These are phyloP conservation scores for Muschampia plurimacula DNA, from an alignment of 2,888 invertebrate species.

Conservation along the genomic window DNA sequence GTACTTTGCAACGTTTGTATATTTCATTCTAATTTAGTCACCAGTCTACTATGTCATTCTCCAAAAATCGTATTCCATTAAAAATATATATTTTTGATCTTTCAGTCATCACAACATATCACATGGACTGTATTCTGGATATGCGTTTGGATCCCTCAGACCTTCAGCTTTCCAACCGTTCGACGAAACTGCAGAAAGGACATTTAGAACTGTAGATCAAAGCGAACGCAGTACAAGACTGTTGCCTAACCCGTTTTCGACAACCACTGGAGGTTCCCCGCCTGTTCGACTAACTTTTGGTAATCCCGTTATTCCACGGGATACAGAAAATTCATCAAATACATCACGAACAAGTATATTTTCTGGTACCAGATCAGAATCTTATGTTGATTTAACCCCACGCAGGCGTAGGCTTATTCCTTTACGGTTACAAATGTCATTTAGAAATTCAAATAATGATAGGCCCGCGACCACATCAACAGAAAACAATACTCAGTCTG, in stretches of 20 bases:
- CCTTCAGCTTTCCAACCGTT: slow-evolving; percentile 77
- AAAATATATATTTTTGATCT: slow-evolving; percentile 38
- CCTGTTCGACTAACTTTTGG: slow-evolving; percentile 55
- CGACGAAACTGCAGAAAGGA: slow-evolving; percentile 58
- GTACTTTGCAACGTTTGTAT: not conserved
- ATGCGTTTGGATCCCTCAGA: slow-evolving; percentile 64
- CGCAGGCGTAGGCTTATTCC: slow-evolving; percentile 44
- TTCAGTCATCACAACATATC: slow-evolving; percentile 61
- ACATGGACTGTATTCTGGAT: slow-evolving; percentile 58
- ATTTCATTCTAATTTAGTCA: not conserved
- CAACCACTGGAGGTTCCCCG: slow-evolving; percentile 57
- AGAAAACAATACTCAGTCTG: slow-evolving; percentile 21
- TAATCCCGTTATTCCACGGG: slow-evolving; percentile 45
- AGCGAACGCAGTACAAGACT: slow-evolving; percentile 65
- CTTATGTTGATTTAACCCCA: slow-evolving; percentile 47
- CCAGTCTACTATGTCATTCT: not conserved
- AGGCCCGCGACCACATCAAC: slow-evolving; percentile 51
- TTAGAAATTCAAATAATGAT: slow-evolving; percentile 61
- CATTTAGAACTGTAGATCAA: slow-evolving; percentile 64
- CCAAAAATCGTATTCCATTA: not conserved
- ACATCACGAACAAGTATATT: slow-evolving; percentile 76
- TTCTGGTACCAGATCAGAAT: slow-evolving; percentile 62
- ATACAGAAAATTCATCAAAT: slow-evolving; percentile 52
- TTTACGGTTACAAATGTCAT: slow-evolving; percentile 47
- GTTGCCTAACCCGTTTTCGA: slow-evolving; percentile 75